Conservation (phyloP, 1,140 invertebrate species). For the Calycopis cecrops region DNA sequence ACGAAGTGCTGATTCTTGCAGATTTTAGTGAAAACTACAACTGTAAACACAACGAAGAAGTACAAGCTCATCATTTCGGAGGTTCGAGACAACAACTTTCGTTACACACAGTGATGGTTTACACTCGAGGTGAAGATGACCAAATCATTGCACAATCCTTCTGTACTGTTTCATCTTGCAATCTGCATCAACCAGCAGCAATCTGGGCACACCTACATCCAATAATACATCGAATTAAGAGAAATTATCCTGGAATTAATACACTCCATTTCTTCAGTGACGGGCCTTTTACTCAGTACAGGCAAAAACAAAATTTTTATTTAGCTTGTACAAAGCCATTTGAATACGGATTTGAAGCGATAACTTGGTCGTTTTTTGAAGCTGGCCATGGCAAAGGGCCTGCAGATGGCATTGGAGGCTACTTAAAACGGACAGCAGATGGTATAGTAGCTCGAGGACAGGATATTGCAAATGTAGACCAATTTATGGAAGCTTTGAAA, state of each 20-base stretch:
- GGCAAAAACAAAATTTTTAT: conserved; percentile 21
- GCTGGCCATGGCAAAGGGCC: conserved; percentile 17
- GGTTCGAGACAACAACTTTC: conserved; percentile 2
- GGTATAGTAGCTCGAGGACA: conserved; percentile 7
- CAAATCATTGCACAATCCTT: conserved; percentile 6
- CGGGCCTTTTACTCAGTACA: conserved; percentile 14
- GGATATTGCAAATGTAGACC: conserved; percentile 8
- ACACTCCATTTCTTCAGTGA: conserved; percentile 17
- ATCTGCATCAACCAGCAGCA: conserved; percentile 15
- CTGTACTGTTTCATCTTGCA: conserved; percentile 12
- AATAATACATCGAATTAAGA: conserved; percentile 5
- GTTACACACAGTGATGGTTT: conserved; percentile 11
- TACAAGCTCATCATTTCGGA: conserved; percentile 12
- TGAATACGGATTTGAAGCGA: conserved; percentile 8
- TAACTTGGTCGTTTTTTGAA: conserved; percentile 18
- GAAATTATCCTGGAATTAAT: conserved; percentile 4
- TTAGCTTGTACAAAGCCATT: conserved; percentile 10
- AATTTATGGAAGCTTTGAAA: conserved; percentile 2
- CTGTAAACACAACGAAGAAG: conserved; percentile 7
- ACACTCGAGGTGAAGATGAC: conserved; percentile 1
- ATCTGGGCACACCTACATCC: conserved; percentile 17
- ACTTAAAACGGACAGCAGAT: conserved; percentile 13
- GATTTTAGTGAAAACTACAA: conserved; percentile 15
- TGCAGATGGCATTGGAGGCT: conserved; percentile 18
- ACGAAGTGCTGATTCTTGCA: conserved; percentile 12